These are phyloP conservation scores for Watsonalla binaria DNA, from an alignment of 2,888 invertebrate species.

Conservation along the genomic window DNA sequence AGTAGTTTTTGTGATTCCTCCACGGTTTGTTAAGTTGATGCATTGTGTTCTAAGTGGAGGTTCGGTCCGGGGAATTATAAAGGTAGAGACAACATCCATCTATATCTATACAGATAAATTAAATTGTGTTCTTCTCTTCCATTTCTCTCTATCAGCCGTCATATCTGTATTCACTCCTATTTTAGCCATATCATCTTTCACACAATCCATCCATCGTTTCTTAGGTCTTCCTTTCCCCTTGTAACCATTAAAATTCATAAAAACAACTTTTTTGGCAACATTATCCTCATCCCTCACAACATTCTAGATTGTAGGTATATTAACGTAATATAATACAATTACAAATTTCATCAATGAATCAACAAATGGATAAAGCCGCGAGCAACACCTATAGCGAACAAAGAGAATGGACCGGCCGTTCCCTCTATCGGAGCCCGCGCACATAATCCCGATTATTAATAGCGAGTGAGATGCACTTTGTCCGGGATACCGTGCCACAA, in stretches of 20 bases:
- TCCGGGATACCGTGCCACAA: constrained; percentile 26
- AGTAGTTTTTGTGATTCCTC: constrained; percentile 34
- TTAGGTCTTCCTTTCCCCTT: no score
- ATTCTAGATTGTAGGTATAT: no score
- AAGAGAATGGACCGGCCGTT: background rate
- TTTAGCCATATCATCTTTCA: no score
- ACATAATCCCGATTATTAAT: constrained; percentile 38
- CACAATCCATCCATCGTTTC: no score
- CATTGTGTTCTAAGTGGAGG: constrained; percentile 14
- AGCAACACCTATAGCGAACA: background rate
- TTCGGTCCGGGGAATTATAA: background rate
- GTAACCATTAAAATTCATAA: no score
- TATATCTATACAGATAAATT: no score
- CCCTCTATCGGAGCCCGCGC: constrained; percentile 20
- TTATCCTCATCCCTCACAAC: no score
- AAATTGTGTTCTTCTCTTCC: no score
- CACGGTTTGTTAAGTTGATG: constrained; percentile 26
- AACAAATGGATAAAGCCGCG: background rate
- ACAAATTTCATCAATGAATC: background rate
- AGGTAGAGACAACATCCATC: background rate
- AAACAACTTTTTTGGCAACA: no score
- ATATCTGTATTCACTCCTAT: no score
- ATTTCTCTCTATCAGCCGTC: no score
- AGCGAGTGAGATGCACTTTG: constrained; percentile 37
- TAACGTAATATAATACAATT: no score